These are phyloP conservation scores for Poeciliopsis prolifica DNA, from an alignment of 2,113 vertebrate species.

Conservation along the genomic window DNA sequence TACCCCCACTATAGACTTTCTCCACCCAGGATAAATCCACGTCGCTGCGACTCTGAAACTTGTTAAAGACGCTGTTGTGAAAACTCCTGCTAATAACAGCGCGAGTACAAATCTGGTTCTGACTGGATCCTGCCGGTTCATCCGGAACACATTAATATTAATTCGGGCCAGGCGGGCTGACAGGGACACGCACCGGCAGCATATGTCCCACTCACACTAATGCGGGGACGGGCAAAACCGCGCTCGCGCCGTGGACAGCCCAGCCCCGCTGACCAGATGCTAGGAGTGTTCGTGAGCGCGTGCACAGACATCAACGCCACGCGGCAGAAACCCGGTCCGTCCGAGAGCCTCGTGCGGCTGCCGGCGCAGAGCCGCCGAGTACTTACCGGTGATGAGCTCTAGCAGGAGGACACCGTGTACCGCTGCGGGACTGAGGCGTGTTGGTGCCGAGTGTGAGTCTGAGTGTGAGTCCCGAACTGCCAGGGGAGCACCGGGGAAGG, in stretches of 20 bases:
- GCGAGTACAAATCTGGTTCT: slow-evolving; percentile 2
- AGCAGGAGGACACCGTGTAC: not conserved
- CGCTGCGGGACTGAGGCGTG: not conserved
- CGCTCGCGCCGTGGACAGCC: not conserved
- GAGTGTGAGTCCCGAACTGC: not conserved
- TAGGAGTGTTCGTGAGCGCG: not conserved
- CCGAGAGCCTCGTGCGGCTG: not conserved
- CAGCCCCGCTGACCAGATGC: not conserved
- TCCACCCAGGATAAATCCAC: no score
- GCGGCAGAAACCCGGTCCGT: not conserved
- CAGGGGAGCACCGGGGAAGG: not conserved
- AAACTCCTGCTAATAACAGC: no score
- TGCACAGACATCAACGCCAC: not conserved
- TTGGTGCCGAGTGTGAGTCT: not conserved
- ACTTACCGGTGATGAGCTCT: not conserved
- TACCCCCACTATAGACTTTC: no score
- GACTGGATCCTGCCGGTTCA: slow-evolving; percentile 3
- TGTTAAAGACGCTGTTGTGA: no score
- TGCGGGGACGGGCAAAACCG: not conserved
- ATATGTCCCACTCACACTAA: not conserved
- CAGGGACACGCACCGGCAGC: no score
- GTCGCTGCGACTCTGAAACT: no score
- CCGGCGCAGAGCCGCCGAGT: not conserved
- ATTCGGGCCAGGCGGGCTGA: not conserved
- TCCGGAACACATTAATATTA: not conserved